Evolutionary conservation across 2,113 vertebrate genomes (phyloP).

Genomic region (Indri indri): DNA sequence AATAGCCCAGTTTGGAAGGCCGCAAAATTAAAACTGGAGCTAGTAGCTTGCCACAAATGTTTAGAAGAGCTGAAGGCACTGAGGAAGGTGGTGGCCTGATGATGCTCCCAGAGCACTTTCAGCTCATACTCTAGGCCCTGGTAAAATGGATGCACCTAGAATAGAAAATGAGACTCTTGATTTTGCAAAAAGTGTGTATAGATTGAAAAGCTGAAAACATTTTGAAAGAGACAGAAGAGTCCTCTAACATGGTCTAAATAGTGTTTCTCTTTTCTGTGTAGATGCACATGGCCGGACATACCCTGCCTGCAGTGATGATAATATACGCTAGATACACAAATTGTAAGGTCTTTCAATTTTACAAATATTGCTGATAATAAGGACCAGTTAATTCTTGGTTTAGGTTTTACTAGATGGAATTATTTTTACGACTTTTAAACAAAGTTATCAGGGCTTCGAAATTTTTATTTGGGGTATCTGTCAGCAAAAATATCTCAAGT

Average conservation of each 20-base stretch:
- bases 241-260: neutral
- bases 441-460: neutral
- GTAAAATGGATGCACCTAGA: neutral
- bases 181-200: neutral
- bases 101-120: neutral
- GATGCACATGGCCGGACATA: neutral
- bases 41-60: neutral
- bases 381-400: neutral
- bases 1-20: neutral
- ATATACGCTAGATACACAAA: neutral
- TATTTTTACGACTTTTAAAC: constrained; percentile 36
- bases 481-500: constrained; percentile 26
- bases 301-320: neutral
- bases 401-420: neutral
- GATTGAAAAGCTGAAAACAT: neutral
- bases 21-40: neutral
- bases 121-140: neutral
- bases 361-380: neutral
- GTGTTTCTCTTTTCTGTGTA: neutral
- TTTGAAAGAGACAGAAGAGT: neutral
- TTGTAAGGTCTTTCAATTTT: neutral
- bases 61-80: neutral
- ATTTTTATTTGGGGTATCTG: neutral
- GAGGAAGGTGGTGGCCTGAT: neutral
- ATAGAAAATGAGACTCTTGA: neutral